These are phyloP conservation scores for Sclerodermus sp. DNA, from an alignment of 2,888 invertebrate species.

Conservation along the genomic window DNA sequence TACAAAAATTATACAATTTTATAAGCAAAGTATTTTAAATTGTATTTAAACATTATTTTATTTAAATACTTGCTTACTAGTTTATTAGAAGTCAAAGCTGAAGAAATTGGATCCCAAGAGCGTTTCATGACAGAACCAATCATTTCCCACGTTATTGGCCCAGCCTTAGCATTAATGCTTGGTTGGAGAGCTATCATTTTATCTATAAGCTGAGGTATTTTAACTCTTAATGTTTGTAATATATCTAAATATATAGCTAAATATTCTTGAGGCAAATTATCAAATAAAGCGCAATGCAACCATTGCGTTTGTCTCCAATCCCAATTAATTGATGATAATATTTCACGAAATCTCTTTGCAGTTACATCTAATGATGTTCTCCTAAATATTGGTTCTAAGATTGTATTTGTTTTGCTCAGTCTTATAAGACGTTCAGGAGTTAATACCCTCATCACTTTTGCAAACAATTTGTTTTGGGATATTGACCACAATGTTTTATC, in stretches of 20 bases:
- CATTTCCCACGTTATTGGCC: slow-evolving; percentile 65
- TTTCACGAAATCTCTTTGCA: slow-evolving; percentile 67
- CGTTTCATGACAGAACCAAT: slow-evolving; percentile 68
- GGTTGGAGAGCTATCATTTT: slow-evolving; percentile 68
- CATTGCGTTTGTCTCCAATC: slow-evolving; percentile 74
- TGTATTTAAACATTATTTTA: too few relatives aligned
- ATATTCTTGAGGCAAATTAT: slow-evolving; percentile 67
- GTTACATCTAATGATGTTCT: slow-evolving; percentile 73
- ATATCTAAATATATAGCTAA: slow-evolving; percentile 77
- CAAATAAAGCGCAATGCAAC: slow-evolving; percentile 74
- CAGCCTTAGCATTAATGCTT: slow-evolving; percentile 56
- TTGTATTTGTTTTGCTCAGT: slow-evolving; percentile 63
- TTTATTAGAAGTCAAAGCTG: slow-evolving; percentile 64
- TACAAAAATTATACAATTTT: too few relatives aligned
- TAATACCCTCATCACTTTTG: slow-evolving; percentile 67
- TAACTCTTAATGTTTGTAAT: slow-evolving; percentile 69
- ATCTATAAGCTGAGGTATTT: slow-evolving; percentile 73
- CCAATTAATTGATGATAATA: slow-evolving; percentile 74
- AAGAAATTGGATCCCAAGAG: slow-evolving; percentile 75
- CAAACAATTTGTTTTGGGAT: slow-evolving; percentile 68
- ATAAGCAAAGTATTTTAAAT: too few relatives aligned
- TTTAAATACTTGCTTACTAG: slow-evolving; percentile 58
- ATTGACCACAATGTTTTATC: slow-evolving; percentile 66
- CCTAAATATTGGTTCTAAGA: slow-evolving; percentile 70
- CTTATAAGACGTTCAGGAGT: slow-evolving; percentile 69